Evolutionary conservation across 2,888 invertebrate species (phyloP), one percentile per base, ranked within the genome.

Genomic region (Strigamia crassipes): DNA sequence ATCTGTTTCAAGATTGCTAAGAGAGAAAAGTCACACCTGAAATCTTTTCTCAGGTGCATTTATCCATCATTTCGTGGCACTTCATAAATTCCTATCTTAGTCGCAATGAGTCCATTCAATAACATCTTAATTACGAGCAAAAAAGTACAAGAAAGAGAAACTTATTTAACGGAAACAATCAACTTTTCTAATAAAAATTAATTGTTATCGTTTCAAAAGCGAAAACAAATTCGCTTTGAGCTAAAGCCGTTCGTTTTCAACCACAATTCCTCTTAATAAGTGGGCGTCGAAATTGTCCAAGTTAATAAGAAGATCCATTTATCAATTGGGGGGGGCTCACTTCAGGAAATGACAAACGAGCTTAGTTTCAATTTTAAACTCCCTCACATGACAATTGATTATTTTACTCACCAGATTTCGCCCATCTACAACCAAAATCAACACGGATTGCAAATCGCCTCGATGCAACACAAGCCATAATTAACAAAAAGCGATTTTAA

Each of bases 191-290:
- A 66, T 66, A 27, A 66, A 66, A 61, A 66, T 66, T 23, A 66
- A 66, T 66, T 9, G 31, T 13, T 15, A 66, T 66, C 66, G 8
- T 66, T 66, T 27, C 13, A 66, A 66, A 27, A 2, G 12, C 66
- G 66, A 66, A 27, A 66, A n/a, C 66, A 66, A 66, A 66, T 66
- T 66, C 27, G 23, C 66, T 27, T 66, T 23, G 21, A 21, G 23
- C 12, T 6, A 66, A 66, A 27, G 2, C 27, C 66, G 9, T 66
- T 23, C 9, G 3, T 21, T 66, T 15, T 9, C 66, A 27, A 66
- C 27, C 66, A 15, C 66, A 66, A 66, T 66, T 66, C 31, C 66
- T 66, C 66, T 66, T 66, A 66, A 66, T 66, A 66, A 66, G 66
- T 31, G 31, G 31, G 66, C 23, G 31, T 66, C 27, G 21, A 31